Evolutionary conservation across 1,140 invertebrate species (phyloP), one percentile per base, ranked within the genome.

Genomic region (Maniola jurtina): DNA sequence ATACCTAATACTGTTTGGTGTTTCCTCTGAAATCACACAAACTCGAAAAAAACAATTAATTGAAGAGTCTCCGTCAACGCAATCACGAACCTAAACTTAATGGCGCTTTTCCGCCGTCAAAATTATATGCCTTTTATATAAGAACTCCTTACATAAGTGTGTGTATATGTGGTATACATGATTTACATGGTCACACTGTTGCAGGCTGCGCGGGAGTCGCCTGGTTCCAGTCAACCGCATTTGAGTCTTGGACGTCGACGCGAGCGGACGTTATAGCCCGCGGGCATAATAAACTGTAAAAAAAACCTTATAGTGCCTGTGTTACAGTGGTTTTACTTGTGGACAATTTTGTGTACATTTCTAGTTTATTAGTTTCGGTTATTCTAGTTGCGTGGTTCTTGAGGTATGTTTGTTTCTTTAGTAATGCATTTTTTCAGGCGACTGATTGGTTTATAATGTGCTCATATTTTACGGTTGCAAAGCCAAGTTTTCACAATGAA

Each of bases 171-270:
- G 68, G 57, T 70, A 52, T 54, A 64, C 70, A 71, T 66, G 45
- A 36, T 42, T 15, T 52, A 45, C 55, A 57, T 70, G 54, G 25
- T 5, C 34, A 36, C 15, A 15, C 61, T 72, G 73, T 79, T 66
- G 67, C 70, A 75, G 78, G 52, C 62, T 84, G 86, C 86, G 84
- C 84, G 60, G 71, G 83, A 78, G 84, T 79, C 64, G 73, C 36
- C 54, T 52, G 79, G 86, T 89, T 89, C 86, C 86, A 89, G 79
- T 86, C 73, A 84, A 77, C n/a, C 86, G 86, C 86, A 89, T 89
- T 89, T 87, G 75, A 72, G 69, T 78, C 36, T 59, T 56, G 64
- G 67, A 63, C 59, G 61, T 54, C 78, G 72, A 36, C 36, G 63
- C 64, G 68, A 48, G 36, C 76, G 68, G 71, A 80, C 83, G 86